Base-by-base conservation (phyloP, 2,113 vertebrate species). In the Tetrao urogallus region DNA sequence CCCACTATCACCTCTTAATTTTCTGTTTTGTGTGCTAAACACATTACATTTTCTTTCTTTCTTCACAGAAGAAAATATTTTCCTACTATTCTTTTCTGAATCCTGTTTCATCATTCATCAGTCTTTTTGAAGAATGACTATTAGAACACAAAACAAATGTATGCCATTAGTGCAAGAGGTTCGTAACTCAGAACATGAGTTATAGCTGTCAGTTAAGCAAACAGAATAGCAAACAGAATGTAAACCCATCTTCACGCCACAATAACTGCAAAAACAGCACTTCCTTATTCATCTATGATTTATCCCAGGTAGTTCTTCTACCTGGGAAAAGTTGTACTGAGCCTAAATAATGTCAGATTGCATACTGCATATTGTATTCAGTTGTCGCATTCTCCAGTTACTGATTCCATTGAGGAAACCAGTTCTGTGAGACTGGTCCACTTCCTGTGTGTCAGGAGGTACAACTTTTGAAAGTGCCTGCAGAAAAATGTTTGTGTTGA, bases 11-110 rank as follows among this genome's bases (percentile, higher is more conserved):
- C 32, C 12, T 85, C 61, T 86, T 91, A 71, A 74, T 88, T 88
- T 93, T 93, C 42, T 80, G 42, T 91, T 74, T 73, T 38, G 74
- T 88, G 52, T 11, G 67, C 52, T 77, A 85, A 83, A 74, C 27
- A 67, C 22, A 79, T 50, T 18, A 38, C 43, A 34, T 57, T 25
- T 89, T 54, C 32, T 69, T 38, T 0, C 2, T 66, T 89, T 92
- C 66, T 43, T 28, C 24, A 22, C 54, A 69, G 34, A 47, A 57
- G n/a, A 85, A 36, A 54, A 85, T 34, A 24, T 48, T 86, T 80
- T 54, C 32, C 50, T 48, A 36, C 73, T 70, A 73, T 57, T 50
- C 18, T 89, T 85, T 85, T 56, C 54, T 64, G 42, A 82, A 50
- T 61, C 14, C 11, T 73, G 86, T 89, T 76, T 48, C 86, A 61